Conservation (phyloP, 2,888 invertebrate genomes). For the Eristalis tenax region DNA sequence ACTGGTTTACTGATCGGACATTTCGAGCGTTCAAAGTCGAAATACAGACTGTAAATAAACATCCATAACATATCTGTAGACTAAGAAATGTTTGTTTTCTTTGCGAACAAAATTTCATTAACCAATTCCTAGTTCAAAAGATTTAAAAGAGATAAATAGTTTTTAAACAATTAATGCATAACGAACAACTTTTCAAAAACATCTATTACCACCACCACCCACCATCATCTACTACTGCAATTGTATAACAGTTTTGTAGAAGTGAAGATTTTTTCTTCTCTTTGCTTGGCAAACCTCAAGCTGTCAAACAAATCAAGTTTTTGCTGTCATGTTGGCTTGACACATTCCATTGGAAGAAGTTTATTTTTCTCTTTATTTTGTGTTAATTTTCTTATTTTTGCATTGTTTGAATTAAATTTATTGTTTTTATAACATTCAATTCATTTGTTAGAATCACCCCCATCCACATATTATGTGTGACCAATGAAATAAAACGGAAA, state of each 20-base stretch:
- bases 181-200: not conserved
- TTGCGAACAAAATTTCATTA: too few relatives aligned
- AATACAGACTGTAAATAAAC: too few relatives aligned
- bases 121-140: too few relatives aligned
- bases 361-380: slow-evolving; percentile 53
- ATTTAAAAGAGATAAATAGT: not conserved
- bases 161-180: not conserved
- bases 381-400: slow-evolving; percentile 43
- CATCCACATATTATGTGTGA: not conserved
- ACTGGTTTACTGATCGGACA: too few relatives aligned
- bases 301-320: slow-evolving; percentile 68
- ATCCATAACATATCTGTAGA: too few relatives aligned
- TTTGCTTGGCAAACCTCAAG: slow-evolving; percentile 37
- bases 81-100: too few relatives aligned
- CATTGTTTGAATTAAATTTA: slow-evolving; percentile 28
- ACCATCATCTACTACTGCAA: slow-evolving; percentile 19
- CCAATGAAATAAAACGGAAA: not conserved
- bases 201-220: not conserved
- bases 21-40: too few relatives aligned
- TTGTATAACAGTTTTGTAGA: not conserved
- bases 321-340: slow-evolving; percentile 71
- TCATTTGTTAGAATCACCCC: not conserved
- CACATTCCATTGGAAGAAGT: slow-evolving; percentile 64
- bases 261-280: not conserved
- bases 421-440: not conserved